A percentile compares a stretch with the other conserved stretches of the same genome.
Conservation (phyloP, 1,140 invertebrate genomes). For the Amphibalanus amphitrite region DNA sequence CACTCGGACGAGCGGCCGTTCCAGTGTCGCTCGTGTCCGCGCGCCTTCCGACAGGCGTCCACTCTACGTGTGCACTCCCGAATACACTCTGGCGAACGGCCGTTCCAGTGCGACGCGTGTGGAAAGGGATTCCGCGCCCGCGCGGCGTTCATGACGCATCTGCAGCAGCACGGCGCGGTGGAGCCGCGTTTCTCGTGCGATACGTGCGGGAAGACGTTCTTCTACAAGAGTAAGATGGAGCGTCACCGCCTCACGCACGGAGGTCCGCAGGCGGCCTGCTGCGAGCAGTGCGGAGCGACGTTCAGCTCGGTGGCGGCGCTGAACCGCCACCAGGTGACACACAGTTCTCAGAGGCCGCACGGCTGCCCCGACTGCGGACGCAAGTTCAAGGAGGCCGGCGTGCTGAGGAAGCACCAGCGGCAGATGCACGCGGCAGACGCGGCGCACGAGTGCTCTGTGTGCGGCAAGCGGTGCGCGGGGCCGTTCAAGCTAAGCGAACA, state of each 20-base stretch:
- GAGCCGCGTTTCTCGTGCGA: slow-evolving; percentile 25
- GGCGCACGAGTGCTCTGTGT: slow-evolving; percentile 20
- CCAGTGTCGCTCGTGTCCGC: slow-evolving; percentile 28
- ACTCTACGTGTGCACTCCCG: slow-evolving; percentile 27
- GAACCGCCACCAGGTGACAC: slow-evolving; percentile 13
- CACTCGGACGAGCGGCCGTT: slow-evolving; percentile 31
- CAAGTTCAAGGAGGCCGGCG: slow-evolving; percentile 14
- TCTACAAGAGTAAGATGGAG: not conserved
- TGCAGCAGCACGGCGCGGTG: slow-evolving; percentile 9
- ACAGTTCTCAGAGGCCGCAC: slow-evolving; percentile 13
- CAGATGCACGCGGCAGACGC: not conserved
- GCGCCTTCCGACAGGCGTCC: slow-evolving; percentile 14
- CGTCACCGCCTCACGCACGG: not conserved
- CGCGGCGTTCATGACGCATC: not conserved
- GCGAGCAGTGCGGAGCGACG: slow-evolving; percentile 11
- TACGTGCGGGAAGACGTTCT: slow-evolving; percentile 39
- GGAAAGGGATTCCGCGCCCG: slow-evolving; percentile 45
- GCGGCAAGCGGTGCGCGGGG: slow-evolving; percentile 22
- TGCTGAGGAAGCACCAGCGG: slow-evolving; percentile 10
- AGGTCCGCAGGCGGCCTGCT: not conserved
- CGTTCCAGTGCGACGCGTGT: slow-evolving; percentile 50
- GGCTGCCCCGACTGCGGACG: slow-evolving; percentile 12
- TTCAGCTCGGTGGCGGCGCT: slow-evolving; percentile 15
- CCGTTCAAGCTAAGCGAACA: slow-evolving; percentile 22
- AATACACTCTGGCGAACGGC: slow-evolving; percentile 39